Percentiles rank a stretch among this genome's conserved stretches.
Evolutionary conservation across 2,113 vertebrate genomes (phyloP).

Genomic region (Zosterops japonicus): DNA sequence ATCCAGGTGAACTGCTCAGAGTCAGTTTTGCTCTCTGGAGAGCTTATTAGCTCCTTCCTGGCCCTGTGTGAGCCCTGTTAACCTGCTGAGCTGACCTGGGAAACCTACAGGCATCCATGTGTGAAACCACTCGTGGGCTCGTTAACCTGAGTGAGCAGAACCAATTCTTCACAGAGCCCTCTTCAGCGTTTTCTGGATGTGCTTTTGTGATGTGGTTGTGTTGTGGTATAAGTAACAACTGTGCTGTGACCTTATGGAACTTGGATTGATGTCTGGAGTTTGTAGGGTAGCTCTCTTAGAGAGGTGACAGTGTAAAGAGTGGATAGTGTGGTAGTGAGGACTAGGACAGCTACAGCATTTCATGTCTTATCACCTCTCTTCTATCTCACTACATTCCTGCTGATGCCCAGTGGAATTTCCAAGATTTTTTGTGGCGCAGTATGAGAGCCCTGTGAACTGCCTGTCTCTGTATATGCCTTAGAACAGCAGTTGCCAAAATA

Average conservation of each 20-base stretch:
- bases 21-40: neutral
- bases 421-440: neutral
- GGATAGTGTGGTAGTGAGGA: neutral
- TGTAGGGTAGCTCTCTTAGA: neutral
- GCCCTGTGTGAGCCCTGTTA: neutral
- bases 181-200: neutral
- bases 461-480: neutral
- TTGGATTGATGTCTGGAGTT: neutral
- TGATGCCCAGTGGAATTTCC: neutral
- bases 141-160: neutral
- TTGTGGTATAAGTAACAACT: neutral
- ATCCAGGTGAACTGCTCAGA: neutral
- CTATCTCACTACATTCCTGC: neutral
- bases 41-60: conserved; percentile 2
- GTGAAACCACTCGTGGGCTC: neutral
- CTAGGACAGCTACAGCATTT: neutral
- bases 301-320: neutral
- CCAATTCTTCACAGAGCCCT: neutral
- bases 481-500: neutral
- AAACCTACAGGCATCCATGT: neutral
- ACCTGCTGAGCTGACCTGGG: neutral
- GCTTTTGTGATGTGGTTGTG: neutral
- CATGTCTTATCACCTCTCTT: neutral
- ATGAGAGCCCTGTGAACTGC: neutral
- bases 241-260: neutral